Base-by-base conservation (phyloP, 2,113 vertebrate genomes). In the Planiliza haematocheilus region DNA sequence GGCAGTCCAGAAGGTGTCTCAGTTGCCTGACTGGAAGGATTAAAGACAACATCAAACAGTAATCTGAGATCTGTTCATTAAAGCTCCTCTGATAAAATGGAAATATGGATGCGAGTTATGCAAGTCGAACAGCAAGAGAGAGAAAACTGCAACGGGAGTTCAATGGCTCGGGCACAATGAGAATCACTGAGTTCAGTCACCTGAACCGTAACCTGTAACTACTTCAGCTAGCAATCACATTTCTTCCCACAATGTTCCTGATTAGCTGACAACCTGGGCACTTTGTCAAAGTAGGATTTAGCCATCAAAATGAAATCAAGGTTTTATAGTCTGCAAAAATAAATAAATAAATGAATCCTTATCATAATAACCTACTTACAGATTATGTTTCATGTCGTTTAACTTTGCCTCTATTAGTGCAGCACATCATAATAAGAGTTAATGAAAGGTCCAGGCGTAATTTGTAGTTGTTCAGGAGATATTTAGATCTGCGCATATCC, bases 21-120 rank as follows among this genome's bases (percentile, higher is more conserved):
- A 78, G 76, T 74, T 84, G 74, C 69, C 65, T 66, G 70, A 83
- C 76, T 83, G 74, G 51, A 83, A 67, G 74, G 77, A 83, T 86
- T 84, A 83, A 82, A 82, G 56, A 74, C 24, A 4, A 51, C 56
- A 81, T 77, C 70, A 72, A 87, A 77, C 36, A 53, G 52, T 85
- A 83, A 89, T 88, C 85, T 70, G 57, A 70, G 41, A 88, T 87
- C 81, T 74, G 77, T 79, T 85, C 82, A 83, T 86, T 74, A 78
- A 45, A 69, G 66, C 60, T 57, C 37, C 62, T 70, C 69, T 70
- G 84, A 82, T 85, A 82, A 88, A 88, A 86, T 83, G 61, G 63
- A 77, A 85, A 81, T 78, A 64, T 62, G 70, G 55, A 80, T 57
- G 51, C 17, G 50, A 84, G 63, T 83, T 87, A 66, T 69, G 61